Percentiles rank a stretch among this genome's conserved stretches.
Conservation (phyloP, 2,888 invertebrate genomes). For the Pterostichus madidus region DNA sequence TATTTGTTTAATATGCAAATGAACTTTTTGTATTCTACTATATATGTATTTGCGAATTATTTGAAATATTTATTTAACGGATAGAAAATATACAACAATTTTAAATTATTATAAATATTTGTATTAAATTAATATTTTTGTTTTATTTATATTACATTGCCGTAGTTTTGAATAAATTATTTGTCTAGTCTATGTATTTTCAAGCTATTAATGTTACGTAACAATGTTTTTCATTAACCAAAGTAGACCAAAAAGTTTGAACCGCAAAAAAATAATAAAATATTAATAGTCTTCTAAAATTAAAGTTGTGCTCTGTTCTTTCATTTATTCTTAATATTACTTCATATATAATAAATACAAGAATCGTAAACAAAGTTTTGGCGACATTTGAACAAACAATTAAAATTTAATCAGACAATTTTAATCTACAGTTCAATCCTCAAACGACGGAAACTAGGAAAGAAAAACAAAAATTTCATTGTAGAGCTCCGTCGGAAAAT, state of each 20-base stretch:
- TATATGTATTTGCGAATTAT: neutral
- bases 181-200: neutral
- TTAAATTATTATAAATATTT: slow-evolving; percentile 30
- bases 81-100: slow-evolving; percentile 34
- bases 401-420: slow-evolving; percentile 29
- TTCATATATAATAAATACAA: too few species aligned
- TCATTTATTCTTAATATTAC: too few species aligned
- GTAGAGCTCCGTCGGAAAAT: slow-evolving; percentile 43
- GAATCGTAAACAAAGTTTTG: too few species aligned
- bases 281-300: too few species aligned
- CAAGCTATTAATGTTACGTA: neutral
- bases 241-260: too few species aligned
- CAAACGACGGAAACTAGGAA: neutral
- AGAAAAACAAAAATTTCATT: slow-evolving; percentile 39
- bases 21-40: slow-evolving; percentile 12
- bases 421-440: slow-evolving; percentile 22
- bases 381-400: neutral
- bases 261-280: too few species aligned
- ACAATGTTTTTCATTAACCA: too few species aligned
- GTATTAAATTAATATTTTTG: neutral
- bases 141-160: slow-evolving; percentile 6
- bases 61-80: slow-evolving; percentile 20
- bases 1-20: slow-evolving; percentile 41
- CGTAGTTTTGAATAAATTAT: neutral
- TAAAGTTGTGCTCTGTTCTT: too few species aligned